Evolutionary conservation across 2,797 vertebrate species (phyloP).

Genomic region (Anguilla megastoma): DNA sequence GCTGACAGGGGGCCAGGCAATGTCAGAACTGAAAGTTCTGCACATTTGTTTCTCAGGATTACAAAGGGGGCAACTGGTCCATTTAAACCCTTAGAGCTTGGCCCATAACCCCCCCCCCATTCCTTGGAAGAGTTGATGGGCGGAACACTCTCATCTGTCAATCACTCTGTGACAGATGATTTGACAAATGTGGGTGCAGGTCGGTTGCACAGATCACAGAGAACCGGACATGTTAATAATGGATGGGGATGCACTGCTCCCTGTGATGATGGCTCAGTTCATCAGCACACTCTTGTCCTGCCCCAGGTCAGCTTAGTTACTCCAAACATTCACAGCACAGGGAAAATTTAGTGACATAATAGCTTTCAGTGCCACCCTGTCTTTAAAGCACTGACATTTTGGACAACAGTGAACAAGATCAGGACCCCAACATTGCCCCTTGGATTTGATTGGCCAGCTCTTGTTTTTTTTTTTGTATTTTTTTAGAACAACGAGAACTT

Average conservation of each 20-base stretch:
- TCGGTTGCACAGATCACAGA: neutral
- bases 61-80: neutral
- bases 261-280: neutral
- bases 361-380: neutral
- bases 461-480: neutral
- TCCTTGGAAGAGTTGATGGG: neutral
- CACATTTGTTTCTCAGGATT: neutral
- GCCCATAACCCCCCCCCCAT: neutral
- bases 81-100: neutral
- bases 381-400: neutral
- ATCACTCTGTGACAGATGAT: too few species aligned
- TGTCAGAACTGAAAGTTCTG: neutral
- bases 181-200: neutral
- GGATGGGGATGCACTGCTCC: neutral
- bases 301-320: too few species aligned
- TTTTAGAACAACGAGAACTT: neutral
- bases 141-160: too few species aligned
- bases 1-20: neutral
- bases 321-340: neutral
- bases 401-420: neutral
- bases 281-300: neutral
- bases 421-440: neutral
- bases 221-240: neutral
- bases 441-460: neutral
- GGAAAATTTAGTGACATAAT: neutral